These are phyloP conservation scores for Camelus bactrianus DNA, from an alignment of 2,113 vertebrate genomes.

Conservation along the genomic window DNA sequence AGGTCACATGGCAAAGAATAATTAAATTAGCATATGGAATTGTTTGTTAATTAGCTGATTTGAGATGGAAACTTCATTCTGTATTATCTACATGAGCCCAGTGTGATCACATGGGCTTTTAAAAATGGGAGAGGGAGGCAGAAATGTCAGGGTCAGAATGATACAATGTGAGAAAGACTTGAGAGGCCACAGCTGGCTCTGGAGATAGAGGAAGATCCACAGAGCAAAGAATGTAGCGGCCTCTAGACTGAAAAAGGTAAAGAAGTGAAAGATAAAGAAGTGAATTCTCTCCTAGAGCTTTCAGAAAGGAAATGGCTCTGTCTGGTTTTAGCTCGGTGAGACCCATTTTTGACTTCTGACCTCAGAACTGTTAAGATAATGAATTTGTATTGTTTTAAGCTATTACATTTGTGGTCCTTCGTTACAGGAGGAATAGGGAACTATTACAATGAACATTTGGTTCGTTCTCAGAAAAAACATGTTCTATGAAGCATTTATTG, in stretches of 20 bases:
- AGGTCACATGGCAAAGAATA: neutral
- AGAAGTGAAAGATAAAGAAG: neutral
- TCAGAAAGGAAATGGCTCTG: neutral
- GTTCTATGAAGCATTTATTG: neutral
- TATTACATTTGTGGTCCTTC: neutral
- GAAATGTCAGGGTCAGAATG: neutral
- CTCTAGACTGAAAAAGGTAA: neutral
- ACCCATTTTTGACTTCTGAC: neutral
- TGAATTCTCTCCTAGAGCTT: neutral
- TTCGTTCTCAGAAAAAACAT: constrained; percentile 29
- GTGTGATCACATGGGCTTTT: neutral
- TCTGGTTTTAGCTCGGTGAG: neutral
- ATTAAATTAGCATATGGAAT: neutral
- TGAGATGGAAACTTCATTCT: neutral
- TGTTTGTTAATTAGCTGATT: neutral
- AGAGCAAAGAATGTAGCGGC: neutral
- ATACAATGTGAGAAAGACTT: neutral
- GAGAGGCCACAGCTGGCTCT: neutral
- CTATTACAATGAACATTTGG: neutral
- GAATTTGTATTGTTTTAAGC: neutral
- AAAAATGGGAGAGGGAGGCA: neutral
- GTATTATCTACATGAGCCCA: neutral
- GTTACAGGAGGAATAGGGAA: neutral
- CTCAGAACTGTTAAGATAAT: neutral
- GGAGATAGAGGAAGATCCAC: neutral